phyloP scores from a whole-genome alignment of 2,113 vertebrate species.

The Sciurus niger region DNA sequence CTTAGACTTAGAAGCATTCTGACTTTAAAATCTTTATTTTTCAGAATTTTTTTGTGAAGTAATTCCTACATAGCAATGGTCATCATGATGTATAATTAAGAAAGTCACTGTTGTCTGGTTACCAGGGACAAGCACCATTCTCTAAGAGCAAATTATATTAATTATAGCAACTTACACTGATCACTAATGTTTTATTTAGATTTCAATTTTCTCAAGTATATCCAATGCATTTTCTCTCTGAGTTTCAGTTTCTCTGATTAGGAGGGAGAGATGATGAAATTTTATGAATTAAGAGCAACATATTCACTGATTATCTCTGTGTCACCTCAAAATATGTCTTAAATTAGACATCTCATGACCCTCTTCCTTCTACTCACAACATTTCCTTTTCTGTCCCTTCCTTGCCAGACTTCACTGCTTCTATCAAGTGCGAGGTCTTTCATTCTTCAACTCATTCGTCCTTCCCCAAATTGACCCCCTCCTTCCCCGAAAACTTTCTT shows the following conservation, averaged over 20 bases:
- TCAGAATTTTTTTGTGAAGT: slow-evolving; percentile 7
- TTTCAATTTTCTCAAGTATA: slow-evolving; percentile 23
- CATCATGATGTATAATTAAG: background rate
- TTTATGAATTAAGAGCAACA: background rate
- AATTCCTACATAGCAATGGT: background rate
- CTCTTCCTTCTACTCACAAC: background rate
- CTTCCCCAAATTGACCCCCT: background rate
- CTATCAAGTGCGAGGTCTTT: background rate
- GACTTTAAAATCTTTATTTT: background rate
- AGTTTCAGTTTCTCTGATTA: background rate
- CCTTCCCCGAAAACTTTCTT: background rate
- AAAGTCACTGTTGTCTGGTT: background rate
- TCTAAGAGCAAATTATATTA: background rate
- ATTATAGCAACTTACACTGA: background rate
- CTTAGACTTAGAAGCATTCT: background rate
- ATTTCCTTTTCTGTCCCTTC: background rate
- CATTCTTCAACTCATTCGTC: background rate
- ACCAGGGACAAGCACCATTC: background rate
- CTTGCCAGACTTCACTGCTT: background rate
- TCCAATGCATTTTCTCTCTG: background rate
- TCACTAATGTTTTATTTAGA: background rate
- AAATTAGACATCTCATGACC: background rate
- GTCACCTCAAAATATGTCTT: background rate
- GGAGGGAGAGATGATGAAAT: background rate
- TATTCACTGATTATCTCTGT: background rate